Evolutionary conservation across 2,113 vertebrate species (phyloP).

Genomic region (Amblyopsis rosae): DNA sequence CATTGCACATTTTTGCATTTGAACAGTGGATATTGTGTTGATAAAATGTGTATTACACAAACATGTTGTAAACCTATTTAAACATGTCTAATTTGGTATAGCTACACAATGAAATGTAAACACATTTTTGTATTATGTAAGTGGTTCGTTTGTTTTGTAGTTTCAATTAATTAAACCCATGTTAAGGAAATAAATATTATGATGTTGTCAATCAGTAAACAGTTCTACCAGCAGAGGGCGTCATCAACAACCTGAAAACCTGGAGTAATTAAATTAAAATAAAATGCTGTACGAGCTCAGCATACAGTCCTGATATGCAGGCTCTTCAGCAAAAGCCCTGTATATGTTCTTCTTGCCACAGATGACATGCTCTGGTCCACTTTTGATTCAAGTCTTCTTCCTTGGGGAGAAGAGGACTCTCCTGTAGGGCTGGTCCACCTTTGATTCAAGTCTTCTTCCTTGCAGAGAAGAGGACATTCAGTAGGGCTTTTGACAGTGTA

Average conservation of each 20-base stretch:
- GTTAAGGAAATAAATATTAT: not conserved
- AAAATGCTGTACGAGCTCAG: not conserved
- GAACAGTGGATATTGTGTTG: not conserved
- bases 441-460: not conserved
- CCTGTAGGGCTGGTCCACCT: conserved; percentile 41
- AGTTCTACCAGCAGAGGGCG: conserved; percentile 47
- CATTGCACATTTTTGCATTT: not conserved
- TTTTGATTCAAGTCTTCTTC: not conserved
- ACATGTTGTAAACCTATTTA: not conserved
- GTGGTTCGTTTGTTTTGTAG: not conserved
- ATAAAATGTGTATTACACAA: conserved; percentile 11
- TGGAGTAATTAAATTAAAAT: not conserved
- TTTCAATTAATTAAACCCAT: not conserved
- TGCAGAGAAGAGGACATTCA: not conserved
- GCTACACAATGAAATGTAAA: not conserved
- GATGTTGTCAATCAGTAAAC: conserved; percentile 6
- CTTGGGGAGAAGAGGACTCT: conserved; percentile 29
- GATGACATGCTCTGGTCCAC: not conserved
- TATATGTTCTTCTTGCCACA: conserved; percentile 1
- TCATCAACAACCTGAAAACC: conserved; percentile 35
- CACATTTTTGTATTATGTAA: not conserved
- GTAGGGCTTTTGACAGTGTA: not conserved
- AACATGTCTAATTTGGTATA: not conserved
- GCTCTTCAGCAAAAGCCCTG: too few relatives aligned
- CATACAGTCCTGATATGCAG: not conserved